A percentile compares a stretch with the other conserved stretches of the same genome.
These are phyloP conservation scores for Todiramphus saurophagus DNA, from an alignment of 2,113 vertebrate genomes.

Conservation along the genomic window DNA sequence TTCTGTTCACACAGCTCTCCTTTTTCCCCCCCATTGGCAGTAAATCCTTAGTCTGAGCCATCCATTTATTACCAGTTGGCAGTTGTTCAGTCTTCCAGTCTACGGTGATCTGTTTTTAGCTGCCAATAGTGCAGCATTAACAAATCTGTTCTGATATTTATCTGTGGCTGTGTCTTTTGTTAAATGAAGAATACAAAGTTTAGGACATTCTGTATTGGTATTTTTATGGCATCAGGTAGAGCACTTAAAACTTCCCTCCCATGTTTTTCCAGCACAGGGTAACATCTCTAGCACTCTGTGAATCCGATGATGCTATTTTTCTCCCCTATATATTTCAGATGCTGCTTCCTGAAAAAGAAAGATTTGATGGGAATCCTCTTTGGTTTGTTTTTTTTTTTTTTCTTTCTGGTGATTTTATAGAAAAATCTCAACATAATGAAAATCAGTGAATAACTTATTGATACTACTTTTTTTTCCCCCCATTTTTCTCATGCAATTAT, in stretches of 20 bases:
- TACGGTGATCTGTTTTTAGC: conserved; percentile 52
- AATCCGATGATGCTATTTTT: background rate
- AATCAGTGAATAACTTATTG: background rate
- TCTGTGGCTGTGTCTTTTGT: conserved; percentile 58
- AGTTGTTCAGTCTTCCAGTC: conserved; percentile 52
- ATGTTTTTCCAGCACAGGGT: background rate
- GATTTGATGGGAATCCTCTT: background rate
- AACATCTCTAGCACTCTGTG: background rate
- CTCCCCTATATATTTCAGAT: background rate
- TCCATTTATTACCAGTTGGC: conserved; percentile 59
- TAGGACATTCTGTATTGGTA: background rate
- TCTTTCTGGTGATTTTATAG: background rate
- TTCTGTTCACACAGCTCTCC: conserved; percentile 26
- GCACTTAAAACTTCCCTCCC: conserved; percentile 26
- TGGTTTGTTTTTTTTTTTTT: background rate
- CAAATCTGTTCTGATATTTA: conserved; percentile 69
- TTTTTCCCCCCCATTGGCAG: conserved; percentile 25
- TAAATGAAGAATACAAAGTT: conserved; percentile 56
- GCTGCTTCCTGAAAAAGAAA: background rate
- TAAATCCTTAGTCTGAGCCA: conserved; percentile 63
- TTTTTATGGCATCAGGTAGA: conserved; percentile 31
- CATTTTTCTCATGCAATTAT: background rate
- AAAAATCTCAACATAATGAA: background rate
- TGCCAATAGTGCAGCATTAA: conserved; percentile 68
- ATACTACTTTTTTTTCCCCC: fast-evolving